Evolutionary conservation across 2,797 vertebrate genomes (phyloP).

Genomic region (Phyllotis vaccarum): DNA sequence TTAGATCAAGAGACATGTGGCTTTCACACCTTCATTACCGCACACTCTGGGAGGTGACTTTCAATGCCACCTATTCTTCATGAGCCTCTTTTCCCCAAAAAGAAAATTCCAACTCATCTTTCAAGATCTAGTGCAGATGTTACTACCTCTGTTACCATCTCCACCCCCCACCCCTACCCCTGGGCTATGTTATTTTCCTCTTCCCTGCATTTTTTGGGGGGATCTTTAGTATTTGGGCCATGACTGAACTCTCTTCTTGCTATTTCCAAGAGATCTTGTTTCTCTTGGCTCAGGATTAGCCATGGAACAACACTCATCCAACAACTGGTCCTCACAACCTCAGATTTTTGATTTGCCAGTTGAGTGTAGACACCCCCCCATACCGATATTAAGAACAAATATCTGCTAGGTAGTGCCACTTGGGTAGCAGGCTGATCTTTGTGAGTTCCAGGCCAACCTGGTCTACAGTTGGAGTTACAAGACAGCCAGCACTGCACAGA

Average conservation of each 20-base stretch:
- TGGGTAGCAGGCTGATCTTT: background rate
- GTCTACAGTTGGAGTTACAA: background rate
- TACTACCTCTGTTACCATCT: background rate
- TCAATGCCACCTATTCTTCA: background rate
- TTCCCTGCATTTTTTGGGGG: background rate
- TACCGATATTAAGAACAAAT: background rate
- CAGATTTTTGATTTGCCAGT: background rate
- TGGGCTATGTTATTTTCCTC: background rate
- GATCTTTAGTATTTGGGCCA: background rate
- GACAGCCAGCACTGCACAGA: background rate
- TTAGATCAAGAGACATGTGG: background rate
- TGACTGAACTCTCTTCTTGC: background rate
- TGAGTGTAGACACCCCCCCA: background rate
- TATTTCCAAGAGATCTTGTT: background rate
- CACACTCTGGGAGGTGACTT: background rate
- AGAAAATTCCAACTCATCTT: constrained; percentile 26
- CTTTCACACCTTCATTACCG: background rate
- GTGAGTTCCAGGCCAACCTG: background rate
- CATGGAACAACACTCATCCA: background rate
- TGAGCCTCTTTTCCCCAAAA: constrained; percentile 12
- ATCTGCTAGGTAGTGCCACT: background rate
- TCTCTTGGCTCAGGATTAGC: background rate
- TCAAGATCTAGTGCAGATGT: background rate
- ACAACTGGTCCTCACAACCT: background rate
- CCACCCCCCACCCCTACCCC: background rate